Conservation (phyloP, 2,113 vertebrate species). For the Halichoeres trimaculatus region DNA sequence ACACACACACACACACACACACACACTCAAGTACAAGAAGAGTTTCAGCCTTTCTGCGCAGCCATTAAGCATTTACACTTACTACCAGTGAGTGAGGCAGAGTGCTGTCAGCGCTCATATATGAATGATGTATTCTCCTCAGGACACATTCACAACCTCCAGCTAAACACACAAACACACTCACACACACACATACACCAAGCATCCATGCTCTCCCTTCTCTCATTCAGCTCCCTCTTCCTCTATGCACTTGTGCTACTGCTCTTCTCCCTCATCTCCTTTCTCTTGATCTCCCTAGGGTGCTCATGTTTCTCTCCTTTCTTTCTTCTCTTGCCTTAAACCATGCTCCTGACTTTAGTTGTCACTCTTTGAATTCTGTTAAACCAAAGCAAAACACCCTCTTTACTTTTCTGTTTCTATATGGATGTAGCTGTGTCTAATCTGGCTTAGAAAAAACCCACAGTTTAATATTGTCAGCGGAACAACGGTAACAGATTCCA, state of each 20-base stretch:
- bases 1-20: too few relatives aligned
- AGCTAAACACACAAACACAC: constrained; percentile 6
- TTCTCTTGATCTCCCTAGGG: neutral
- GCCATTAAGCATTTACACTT: constrained; percentile 51
- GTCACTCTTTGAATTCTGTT: neutral
- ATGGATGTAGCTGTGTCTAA: neutral
- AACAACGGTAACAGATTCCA: too few relatives aligned
- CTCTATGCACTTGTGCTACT: neutral
- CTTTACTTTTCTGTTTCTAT: neutral
- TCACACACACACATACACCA: constrained; percentile 13
- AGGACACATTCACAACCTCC: constrained; percentile 26
- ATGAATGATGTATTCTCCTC: constrained; percentile 59
- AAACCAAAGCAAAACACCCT: neutral
- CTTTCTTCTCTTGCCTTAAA: neutral
- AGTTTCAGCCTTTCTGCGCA: constrained; percentile 14
- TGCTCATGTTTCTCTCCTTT: neutral
- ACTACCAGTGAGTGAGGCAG: constrained; percentile 36
- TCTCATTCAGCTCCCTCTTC: constrained; percentile 7
- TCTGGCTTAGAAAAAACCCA: too few relatives aligned
- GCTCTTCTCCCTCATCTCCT: constrained; percentile 16
- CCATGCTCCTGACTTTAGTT: neutral
- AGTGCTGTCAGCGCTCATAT: constrained; percentile 27
- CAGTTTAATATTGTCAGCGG: too few relatives aligned
- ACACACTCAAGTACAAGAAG: constrained; percentile 11
- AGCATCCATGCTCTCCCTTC: neutral